Evolutionary conservation across 1,140 invertebrate species (phyloP).

Genomic region (Pogonus chalceus): DNA sequence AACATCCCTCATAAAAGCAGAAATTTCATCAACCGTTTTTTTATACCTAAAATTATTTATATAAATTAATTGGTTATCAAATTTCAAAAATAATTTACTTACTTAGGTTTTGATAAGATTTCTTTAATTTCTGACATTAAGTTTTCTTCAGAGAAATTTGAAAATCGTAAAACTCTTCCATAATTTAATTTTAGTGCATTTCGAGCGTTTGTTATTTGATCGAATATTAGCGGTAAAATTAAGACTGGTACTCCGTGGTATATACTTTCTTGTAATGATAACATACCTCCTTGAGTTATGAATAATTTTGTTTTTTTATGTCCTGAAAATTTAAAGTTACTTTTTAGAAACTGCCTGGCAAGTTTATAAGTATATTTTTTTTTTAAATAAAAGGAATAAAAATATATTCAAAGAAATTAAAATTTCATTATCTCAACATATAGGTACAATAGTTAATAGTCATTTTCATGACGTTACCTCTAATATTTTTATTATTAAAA

Average conservation of each 20-base stretch:
- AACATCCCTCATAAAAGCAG: not conserved
- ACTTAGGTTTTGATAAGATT: not conserved
- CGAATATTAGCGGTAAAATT: constrained; percentile 54
- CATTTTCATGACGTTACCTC: no score
- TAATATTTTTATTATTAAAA: no score
- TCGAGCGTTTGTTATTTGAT: constrained; percentile 57
- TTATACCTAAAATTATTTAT: constrained; percentile 1
- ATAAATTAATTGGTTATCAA: not conserved
- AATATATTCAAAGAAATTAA: no score
- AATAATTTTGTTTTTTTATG: constrained; percentile 59
- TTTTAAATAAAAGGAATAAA: no score
- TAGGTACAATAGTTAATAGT: not conserved
- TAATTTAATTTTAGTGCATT: not conserved
- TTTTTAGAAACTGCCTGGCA: no score
- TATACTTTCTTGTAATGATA: constrained; percentile 63
- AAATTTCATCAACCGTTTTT: not conserved
- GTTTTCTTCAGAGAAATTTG: not conserved
- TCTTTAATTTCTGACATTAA: not conserved
- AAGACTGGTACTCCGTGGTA: constrained; percentile 63
- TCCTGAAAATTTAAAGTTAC: no score
- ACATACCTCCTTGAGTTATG: constrained; percentile 63
- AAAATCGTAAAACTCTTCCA: not conserved
- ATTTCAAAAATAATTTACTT: not conserved
- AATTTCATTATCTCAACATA: not conserved
- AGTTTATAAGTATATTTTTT: no score